phyloP scores from a whole-genome alignment of 1,140 invertebrate genomes.

The Drusus annulatus region DNA sequence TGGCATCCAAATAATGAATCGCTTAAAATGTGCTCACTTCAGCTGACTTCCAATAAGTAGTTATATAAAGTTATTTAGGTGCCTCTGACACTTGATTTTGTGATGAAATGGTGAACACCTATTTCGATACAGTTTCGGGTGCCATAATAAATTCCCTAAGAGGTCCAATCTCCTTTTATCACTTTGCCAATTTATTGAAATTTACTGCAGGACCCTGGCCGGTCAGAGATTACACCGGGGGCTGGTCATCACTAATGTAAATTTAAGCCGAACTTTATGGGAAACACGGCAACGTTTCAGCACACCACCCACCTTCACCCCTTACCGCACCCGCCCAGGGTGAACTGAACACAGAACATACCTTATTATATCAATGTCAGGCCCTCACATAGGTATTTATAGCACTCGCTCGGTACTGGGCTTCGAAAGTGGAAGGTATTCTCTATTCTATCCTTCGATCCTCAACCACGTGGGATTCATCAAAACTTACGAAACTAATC shows the following conservation, averaged over 20 bases:
- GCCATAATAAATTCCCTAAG: neutral
- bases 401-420: neutral
- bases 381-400: slow-evolving; percentile 21
- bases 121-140: slow-evolving; percentile 4
- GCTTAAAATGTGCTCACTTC: no score
- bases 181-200: slow-evolving; percentile 21
- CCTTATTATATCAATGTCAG: slow-evolving; percentile 20
- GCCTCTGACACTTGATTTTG: neutral
- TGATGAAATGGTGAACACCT: neutral
- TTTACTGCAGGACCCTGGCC: slow-evolving; percentile 14
- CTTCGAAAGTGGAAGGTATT: no score
- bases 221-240: slow-evolving; percentile 10
- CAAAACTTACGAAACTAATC: no score
- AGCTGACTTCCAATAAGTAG: no score
- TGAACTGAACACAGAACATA: neutral
- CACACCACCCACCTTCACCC: no score
- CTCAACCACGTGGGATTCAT: no score
- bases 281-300: slow-evolving; percentile 2
- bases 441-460: no score
- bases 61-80: no score
- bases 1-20: no score
- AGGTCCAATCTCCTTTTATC: slow-evolving; percentile 30
- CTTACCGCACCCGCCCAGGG: neutral
- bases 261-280: slow-evolving; percentile 29
- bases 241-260: slow-evolving; percentile 38